Base-by-base conservation (phyloP, 37 sponge, comb jelly and placozoan species). In the Halisarca cf. caerulea region DNA sequence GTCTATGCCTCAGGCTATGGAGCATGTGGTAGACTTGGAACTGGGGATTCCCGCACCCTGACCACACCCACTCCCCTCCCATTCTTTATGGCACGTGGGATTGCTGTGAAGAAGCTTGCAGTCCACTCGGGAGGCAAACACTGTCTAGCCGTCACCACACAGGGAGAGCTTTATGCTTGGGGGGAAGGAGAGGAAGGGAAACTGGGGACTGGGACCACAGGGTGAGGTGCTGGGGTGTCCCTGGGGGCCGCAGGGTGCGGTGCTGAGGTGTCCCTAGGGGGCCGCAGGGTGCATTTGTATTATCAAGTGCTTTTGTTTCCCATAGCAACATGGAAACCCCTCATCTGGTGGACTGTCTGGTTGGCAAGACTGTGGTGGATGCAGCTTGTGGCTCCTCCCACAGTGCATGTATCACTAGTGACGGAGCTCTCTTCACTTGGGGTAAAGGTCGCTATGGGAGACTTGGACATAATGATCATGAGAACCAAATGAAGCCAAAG, bases 161-260 rank as follows among this genome's bases (percentile, higher is more conserved):
- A 80, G 30, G 93, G 94, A 14, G 96, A 95, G 87, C 82, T 97
- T 43, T 97, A 94, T 43, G 79, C 96, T 0, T 97, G 98, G 98
- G 98, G 98, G 28, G 98, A 97, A 62, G 98, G 98, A 36, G 98
- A 95, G 28, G 96, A 95, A 62, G 98, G 98, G 3, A 97, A 97
- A 73, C 90, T 97, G 25, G 98, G 98, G 0, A 86, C 88, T 24
- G 98, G 96, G n/a, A 61, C 54, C 41, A 90, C 87, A 2, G 78
- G 74, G 96, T 96, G 58, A 88, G 94, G 81, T 6, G 30, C 18
- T 7, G 30, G 64, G 25, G n/a, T 55, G 17, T 55, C 17, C 17
- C 57, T 55, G 57, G 57, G 57, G 57, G 11, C 57, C 17, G 57
- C n/a, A n/a, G n/a, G n/a, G n/a, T n/a, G n/a, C n/a, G n/a, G n/a